phyloP scores from a whole-genome alignment of 1,140 invertebrate genomes.

The Drosophila arizonae region DNA sequence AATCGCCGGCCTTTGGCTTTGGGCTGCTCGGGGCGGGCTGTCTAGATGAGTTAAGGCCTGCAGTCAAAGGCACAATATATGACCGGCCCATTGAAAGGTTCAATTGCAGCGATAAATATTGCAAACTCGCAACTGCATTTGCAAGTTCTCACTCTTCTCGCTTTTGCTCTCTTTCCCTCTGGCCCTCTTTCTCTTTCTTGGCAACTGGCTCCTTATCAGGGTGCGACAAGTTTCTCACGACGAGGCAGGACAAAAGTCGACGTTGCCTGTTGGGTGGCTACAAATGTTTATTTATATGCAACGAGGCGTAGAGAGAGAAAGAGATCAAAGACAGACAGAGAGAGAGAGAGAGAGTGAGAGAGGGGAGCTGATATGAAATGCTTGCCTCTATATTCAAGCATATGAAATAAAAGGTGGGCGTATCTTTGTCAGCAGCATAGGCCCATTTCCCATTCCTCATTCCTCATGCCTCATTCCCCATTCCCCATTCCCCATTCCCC shows the following conservation, averaged over 20 bases:
- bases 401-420: slow-evolving; percentile 31
- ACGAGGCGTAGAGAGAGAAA: background rate
- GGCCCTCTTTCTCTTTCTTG: background rate
- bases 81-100: slow-evolving; percentile 58
- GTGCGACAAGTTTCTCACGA: slow-evolving; percentile 67
- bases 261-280: slow-evolving; percentile 41
- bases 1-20: background rate
- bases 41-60: slow-evolving; percentile 51
- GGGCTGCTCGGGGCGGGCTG: slow-evolving; percentile 2
- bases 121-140: slow-evolving; percentile 32
- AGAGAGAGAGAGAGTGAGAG: background rate
- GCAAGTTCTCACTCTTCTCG: background rate
- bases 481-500: background rate
- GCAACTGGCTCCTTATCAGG: slow-evolving; percentile 57
- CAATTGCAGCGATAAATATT: slow-evolving; percentile 74
- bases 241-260: slow-evolving; percentile 50
- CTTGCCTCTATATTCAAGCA: slow-evolving; percentile 4
- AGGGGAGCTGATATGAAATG: slow-evolving; percentile 37
- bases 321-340: slow-evolving; percentile 1
- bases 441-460: slow-evolving; percentile 1
- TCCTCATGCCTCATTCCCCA: background rate
- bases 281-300: slow-evolving; percentile 53
- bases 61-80: slow-evolving; percentile 42
- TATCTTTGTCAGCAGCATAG: slow-evolving; percentile 51
- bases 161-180: background rate